phyloP scores from a whole-genome alignment of 1,140 invertebrate species.

The Globodera ellingtonae region DNA sequence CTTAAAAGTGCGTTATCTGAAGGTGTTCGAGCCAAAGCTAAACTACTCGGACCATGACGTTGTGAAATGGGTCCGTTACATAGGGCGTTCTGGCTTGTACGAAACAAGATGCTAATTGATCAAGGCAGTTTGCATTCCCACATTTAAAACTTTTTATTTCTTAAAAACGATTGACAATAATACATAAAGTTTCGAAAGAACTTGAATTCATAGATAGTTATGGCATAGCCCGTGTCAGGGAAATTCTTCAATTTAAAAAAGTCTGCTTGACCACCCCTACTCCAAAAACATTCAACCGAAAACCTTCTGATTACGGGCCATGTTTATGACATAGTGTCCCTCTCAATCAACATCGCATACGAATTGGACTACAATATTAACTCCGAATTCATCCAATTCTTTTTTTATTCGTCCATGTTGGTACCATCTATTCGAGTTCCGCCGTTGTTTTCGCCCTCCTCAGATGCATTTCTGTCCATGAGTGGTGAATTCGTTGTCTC shows the following conservation, averaged over 20 bases:
- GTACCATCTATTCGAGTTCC: neutral
- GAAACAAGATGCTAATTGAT: conserved; percentile 86
- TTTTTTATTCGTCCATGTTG: neutral
- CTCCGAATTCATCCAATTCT: too few relatives aligned
- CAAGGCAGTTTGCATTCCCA: neutral
- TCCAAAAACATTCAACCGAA: too few relatives aligned
- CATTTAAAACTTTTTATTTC: neutral
- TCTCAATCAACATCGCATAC: neutral
- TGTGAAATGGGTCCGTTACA: conserved; percentile 99
- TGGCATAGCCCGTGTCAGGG: too few relatives aligned
- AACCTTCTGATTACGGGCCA: too few relatives aligned
- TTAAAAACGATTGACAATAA: neutral
- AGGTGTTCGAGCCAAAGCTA: conserved; percentile 98
- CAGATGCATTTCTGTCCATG: neutral
- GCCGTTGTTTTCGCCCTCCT: neutral
- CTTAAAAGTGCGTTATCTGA: conserved; percentile 96
- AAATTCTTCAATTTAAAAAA: too few relatives aligned
- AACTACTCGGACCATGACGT: conserved; percentile 99
- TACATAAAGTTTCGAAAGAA: too few relatives aligned
- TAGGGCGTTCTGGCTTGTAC: conserved; percentile 95
- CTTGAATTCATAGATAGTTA: too few relatives aligned
- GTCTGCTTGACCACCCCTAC: too few relatives aligned
- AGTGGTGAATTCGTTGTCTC: neutral
- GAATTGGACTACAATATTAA: too few relatives aligned
- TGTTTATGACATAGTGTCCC: too few relatives aligned